Percentiles rank a stretch among this genome's conserved stretches.
phyloP scores from a whole-genome alignment of 2,113 vertebrate genomes.

The Oreochromis aureus region DNA sequence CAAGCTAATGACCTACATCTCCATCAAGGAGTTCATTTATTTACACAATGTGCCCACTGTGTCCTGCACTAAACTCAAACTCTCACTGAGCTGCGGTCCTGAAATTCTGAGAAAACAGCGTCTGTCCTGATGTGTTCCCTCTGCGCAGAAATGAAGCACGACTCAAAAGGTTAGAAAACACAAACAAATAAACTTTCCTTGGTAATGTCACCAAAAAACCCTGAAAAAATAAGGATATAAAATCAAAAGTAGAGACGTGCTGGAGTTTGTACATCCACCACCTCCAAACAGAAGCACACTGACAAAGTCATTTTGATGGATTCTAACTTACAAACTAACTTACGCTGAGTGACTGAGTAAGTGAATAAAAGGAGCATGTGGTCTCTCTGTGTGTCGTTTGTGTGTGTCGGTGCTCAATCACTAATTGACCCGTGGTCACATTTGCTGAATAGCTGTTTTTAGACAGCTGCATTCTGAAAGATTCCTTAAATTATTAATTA shows the following conservation, averaged over 20 bases:
- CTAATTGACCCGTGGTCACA: background rate
- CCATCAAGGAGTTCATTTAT: conserved; percentile 12
- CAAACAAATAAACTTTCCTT: background rate
- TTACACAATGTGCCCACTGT: conserved; percentile 46
- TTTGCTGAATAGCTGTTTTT: background rate
- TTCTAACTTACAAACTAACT: background rate
- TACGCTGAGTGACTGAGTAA: background rate
- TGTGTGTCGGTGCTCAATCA: background rate
- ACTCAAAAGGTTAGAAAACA: background rate
- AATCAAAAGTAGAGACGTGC: background rate
- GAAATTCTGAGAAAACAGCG: background rate
- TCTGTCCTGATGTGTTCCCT: background rate
- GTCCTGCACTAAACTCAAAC: background rate
- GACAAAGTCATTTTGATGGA: background rate
- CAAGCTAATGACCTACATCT: conserved; percentile 15
- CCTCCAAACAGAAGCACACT: background rate
- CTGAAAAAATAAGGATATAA: background rate
- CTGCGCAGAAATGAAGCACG: background rate
- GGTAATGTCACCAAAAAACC: too few species aligned
- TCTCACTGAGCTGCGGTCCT: background rate
- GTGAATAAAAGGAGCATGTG: background rate
- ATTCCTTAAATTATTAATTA: background rate
- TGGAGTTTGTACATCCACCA: background rate
- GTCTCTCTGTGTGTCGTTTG: background rate
- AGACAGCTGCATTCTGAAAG: background rate